Evolutionary conservation across 2,888 invertebrate species (phyloP), one percentile per base, ranked within the genome.

Genomic region (Tolmerus cingulatus): DNA sequence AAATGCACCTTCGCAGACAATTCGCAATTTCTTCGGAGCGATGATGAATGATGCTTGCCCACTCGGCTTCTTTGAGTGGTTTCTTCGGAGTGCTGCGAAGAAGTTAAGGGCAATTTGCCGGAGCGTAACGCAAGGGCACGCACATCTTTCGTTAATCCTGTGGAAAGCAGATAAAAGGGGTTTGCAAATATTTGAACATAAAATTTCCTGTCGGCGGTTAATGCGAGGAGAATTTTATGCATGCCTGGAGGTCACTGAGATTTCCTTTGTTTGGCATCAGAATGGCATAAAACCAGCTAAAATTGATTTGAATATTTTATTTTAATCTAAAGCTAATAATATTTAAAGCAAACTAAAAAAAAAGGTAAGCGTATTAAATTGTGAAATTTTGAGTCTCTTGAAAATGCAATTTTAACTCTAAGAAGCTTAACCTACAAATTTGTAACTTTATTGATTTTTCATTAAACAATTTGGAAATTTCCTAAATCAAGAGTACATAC

Each of bases 151-250:
- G 16, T 40, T 76, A 76, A 76, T 76, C 76, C 40, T 40, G n/a
- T 1, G n/a, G 19, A 76, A 14, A 34, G 14, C 34, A 16, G 76
- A 37, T 76, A 76, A 34, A 76, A 76, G 76, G 76, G 76, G 37
- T 76, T 76, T 27, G 76, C 76, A 76, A 76, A 76, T 76, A 76
- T 76, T 76, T 76, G 76, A 76, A 76, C 34, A 12, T 19, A 27
- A 76, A 76, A n/a, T 16, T 30, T 76, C 37, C 3, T 9, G 66
- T 66, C 14, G n/a, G 23, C 2, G 66, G 66, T 27, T 66, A 66
- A 66, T 66, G 66, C 66, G 27, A 66, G 12, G 12, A 7, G 66
- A 66, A 27, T 66, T 19, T 57, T 27, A 57, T 57, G 19, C 12
- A 8, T 57, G 27, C 23, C 23, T 2, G 2, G 12, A 27, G 66